A percentile compares a stretch with the other conserved stretches of the same genome.
These are phyloP conservation scores for Caranx melampygus DNA, from an alignment of 2,113 vertebrate genomes.

Conservation along the genomic window DNA sequence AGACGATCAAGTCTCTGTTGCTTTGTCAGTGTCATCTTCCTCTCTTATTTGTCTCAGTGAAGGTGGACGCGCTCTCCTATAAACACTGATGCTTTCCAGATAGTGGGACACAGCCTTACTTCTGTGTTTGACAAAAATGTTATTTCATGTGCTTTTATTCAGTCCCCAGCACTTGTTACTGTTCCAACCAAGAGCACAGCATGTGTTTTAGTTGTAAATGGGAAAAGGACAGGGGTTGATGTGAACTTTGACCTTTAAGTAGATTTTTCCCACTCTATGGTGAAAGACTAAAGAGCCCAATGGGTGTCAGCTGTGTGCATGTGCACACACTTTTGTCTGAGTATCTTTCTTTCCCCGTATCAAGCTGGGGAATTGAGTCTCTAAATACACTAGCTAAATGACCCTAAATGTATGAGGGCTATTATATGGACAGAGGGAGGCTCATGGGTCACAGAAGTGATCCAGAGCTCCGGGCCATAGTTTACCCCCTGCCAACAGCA, in stretches of 20 bases:
- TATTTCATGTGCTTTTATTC: slow-evolving; percentile 32
- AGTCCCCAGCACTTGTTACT: neutral
- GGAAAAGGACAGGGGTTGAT: slow-evolving; percentile 57
- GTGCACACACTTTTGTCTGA: slow-evolving; percentile 32
- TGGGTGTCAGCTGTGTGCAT: slow-evolving; percentile 65
- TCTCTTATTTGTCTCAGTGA: slow-evolving; percentile 39
- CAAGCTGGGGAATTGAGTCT: slow-evolving; percentile 76
- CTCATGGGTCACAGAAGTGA: slow-evolving; percentile 90
- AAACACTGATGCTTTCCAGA: neutral
- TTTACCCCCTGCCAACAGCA: slow-evolving; percentile 77
- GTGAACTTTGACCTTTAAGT: slow-evolving; percentile 69
- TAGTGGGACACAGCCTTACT: neutral
- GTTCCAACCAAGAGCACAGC: slow-evolving; percentile 6
- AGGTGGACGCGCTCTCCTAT: slow-evolving; percentile 5
- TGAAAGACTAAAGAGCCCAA: slow-evolving; percentile 66
- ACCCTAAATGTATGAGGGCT: slow-evolving; percentile 89
- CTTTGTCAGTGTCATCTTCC: slow-evolving; percentile 25
- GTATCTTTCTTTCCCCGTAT: slow-evolving; percentile 53
- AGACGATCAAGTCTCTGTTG: slow-evolving; percentile 51
- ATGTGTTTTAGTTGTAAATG: slow-evolving; percentile 44
- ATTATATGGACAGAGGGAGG: slow-evolving; percentile 86
- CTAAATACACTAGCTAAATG: slow-evolving; percentile 78
- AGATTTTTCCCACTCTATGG: slow-evolving; percentile 55
- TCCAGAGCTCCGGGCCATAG: slow-evolving; percentile 72
- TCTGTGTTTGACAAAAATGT: slow-evolving; percentile 4